A percentile compares a stretch with the other conserved stretches of the same genome.
phyloP scores from a whole-genome alignment of 64 coral and sea anemone species.

The Montipora foliosa region DNA sequence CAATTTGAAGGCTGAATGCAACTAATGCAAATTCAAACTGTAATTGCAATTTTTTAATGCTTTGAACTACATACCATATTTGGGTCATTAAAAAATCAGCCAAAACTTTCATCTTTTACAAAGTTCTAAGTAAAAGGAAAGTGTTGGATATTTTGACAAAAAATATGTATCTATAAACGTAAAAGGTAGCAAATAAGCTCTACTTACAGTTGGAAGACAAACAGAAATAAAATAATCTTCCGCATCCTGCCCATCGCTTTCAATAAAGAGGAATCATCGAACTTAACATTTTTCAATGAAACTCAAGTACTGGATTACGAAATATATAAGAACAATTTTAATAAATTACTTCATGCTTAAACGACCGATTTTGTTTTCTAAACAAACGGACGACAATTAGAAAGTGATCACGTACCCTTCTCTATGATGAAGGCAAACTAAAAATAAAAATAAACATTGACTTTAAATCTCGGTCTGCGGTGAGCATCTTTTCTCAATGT shows the following conservation, averaged over 20 bases:
- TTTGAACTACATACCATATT: not conserved
- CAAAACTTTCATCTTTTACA: not conserved
- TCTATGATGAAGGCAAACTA: not conserved
- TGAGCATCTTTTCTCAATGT: no score
- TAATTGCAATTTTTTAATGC: not conserved
- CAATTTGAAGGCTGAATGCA: not conserved
- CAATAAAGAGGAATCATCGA: not conserved
- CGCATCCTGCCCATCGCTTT: slow-evolving; percentile 22
- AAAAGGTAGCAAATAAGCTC: not conserved
- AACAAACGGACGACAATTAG: not conserved
- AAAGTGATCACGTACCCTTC: not conserved
- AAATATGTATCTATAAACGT: not conserved
- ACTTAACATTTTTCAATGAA: slow-evolving; percentile 2
- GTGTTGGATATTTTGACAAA: no score
- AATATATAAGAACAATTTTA: slow-evolving; percentile 12
- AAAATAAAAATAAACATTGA: not conserved
- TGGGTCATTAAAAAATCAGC: not conserved
- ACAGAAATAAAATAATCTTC: not conserved
- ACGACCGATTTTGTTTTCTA: slow-evolving; percentile 13
- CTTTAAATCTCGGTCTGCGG: no score
- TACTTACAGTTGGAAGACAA: slow-evolving; percentile 31
- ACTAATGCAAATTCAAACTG: not conserved
- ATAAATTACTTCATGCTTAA: slow-evolving; percentile 36
- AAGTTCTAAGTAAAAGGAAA: no score
- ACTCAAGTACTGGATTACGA: not conserved